A percentile compares a stretch with the other conserved stretches of the same genome.
Conservation (phyloP, 2,113 vertebrate genomes). For the Rhinoderma darwinii region DNA sequence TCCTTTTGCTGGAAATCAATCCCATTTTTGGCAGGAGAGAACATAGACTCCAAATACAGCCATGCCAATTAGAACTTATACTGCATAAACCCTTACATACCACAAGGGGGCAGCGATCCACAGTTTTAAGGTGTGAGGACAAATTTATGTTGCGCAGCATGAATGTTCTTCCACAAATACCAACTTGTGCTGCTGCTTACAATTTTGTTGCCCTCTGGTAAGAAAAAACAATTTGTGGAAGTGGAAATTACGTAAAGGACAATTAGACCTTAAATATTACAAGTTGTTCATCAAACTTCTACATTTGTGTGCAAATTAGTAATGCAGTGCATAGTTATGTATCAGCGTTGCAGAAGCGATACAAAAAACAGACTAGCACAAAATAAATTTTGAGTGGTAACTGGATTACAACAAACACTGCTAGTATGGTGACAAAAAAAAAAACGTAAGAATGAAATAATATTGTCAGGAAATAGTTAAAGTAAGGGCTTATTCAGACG, state of each 20-base stretch:
- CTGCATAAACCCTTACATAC: neutral
- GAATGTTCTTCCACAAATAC: neutral
- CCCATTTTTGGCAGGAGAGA: neutral
- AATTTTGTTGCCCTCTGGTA: neutral
- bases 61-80: neutral
- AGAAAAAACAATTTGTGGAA: neutral
- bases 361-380: neutral
- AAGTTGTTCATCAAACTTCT: neutral
- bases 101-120: constrained; percentile 32
- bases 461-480: too few species aligned
- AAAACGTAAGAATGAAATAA: too few species aligned
- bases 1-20: neutral
- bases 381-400: too few species aligned
- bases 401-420: neutral
- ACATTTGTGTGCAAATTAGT: constrained; percentile 11
- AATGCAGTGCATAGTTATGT: neutral
- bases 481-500: too few species aligned
- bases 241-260: neutral
- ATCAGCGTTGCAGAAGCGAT: neutral
- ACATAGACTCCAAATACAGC: neutral
- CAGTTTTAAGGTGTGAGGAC: constrained; percentile 10
- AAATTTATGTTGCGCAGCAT: neutral
- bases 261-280: neutral
- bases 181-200: neutral
- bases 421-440: neutral